A percentile compares a stretch with the other conserved stretches of the same genome.
Conservation (phyloP, 1,140 invertebrate species). For the Marisa cornuarietis region DNA sequence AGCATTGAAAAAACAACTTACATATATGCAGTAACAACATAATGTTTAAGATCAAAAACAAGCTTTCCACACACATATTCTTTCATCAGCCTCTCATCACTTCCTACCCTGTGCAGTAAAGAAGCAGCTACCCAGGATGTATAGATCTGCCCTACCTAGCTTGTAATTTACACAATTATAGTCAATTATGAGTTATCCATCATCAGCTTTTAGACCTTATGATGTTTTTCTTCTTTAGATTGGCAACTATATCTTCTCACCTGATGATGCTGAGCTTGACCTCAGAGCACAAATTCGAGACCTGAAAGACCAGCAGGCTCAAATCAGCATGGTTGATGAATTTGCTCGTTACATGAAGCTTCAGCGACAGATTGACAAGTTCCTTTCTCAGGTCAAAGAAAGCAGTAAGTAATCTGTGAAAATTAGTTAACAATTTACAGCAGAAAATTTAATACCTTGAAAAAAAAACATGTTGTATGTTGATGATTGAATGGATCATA, state of each 20-base stretch:
- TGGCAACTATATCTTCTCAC: conserved; percentile 35
- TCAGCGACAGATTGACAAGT: conserved; percentile 49
- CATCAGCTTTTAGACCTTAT: too few species aligned
- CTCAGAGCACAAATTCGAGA: conserved; percentile 41
- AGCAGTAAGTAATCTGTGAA: conserved; percentile 29
- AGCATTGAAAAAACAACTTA: too few species aligned
- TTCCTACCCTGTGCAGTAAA: too few species aligned
- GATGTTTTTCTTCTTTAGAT: conserved; percentile 35
- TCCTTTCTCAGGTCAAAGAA: conserved; percentile 41
- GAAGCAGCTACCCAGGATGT: too few species aligned
- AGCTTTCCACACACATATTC: too few species aligned
- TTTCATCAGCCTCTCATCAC: too few species aligned
- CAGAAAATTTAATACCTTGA: neutral
- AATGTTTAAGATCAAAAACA: too few species aligned
- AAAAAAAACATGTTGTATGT: neutral
- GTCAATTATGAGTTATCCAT: too few species aligned
- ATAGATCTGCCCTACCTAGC: too few species aligned
- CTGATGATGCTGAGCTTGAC: conserved; percentile 45
- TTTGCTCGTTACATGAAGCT: conserved; percentile 52
- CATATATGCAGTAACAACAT: too few species aligned
- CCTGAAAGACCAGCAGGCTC: conserved; percentile 46
- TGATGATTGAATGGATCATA: neutral
- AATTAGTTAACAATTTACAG: neutral
- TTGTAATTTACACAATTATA: too few species aligned
- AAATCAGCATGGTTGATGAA: conserved; percentile 49